These are phyloP conservation scores for Platorchestia sp. DNA, from an alignment of 1,140 invertebrate species.

Conservation along the genomic window DNA sequence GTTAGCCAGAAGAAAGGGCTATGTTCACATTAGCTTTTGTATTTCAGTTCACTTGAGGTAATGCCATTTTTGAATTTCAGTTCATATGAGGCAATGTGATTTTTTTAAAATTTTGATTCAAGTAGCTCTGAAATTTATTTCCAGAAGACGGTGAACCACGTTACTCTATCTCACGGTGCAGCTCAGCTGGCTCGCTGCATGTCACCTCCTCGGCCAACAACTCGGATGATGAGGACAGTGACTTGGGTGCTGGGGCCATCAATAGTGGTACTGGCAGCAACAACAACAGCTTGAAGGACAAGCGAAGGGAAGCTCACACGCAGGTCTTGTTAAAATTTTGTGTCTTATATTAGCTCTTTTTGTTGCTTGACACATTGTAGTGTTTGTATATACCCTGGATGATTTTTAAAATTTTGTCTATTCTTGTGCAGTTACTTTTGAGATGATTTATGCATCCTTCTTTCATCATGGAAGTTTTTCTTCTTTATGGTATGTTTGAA, in stretches of 20 bases:
- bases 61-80: too few relatives aligned
- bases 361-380: too few relatives aligned
- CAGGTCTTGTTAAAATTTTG: slow-evolving; percentile 72
- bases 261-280: background rate
- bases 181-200: slow-evolving; percentile 86
- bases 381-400: too few relatives aligned
- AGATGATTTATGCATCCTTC: too few relatives aligned
- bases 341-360: background rate
- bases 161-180: slow-evolving; percentile 82
- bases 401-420: too few relatives aligned
- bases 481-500: too few relatives aligned
- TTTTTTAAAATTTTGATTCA: background rate
- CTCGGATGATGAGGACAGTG: slow-evolving; percentile 94
- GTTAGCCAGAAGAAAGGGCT: too few relatives aligned
- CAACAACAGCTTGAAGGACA: slow-evolving; percentile 91
- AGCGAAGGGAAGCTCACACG: slow-evolving; percentile 94
- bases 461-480: too few relatives aligned
- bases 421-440: too few relatives aligned
- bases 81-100: too few relatives aligned
- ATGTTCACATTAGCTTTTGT: too few relatives aligned
- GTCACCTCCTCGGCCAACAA: slow-evolving; percentile 89
- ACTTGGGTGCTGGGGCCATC: slow-evolving; percentile 77
- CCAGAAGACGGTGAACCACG: slow-evolving; percentile 59
- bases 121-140: background rate
- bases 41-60: too few relatives aligned